Conservation (phyloP, 2,113 vertebrate species). For the Elephas maximus region DNA sequence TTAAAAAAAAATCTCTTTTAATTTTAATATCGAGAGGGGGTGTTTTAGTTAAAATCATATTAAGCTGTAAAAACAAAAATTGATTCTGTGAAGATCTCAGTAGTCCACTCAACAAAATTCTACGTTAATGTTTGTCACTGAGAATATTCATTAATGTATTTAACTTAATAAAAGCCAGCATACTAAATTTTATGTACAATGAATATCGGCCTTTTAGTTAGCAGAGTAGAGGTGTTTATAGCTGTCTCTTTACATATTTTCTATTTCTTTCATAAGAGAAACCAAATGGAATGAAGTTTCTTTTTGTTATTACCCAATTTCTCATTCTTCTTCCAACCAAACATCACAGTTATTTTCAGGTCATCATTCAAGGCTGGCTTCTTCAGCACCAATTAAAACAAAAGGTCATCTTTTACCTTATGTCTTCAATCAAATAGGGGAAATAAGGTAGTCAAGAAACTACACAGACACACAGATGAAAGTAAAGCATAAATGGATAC, state of each 20-base stretch:
- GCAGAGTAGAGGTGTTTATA: slow-evolving; percentile 49
- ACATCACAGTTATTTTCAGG: not conserved
- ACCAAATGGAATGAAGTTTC: not conserved
- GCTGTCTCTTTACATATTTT: slow-evolving; percentile 38
- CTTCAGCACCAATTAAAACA: slow-evolving; percentile 32
- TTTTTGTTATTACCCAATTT: slow-evolving; percentile 28
- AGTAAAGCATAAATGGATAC: not conserved
- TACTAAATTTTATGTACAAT: slow-evolving; percentile 46
- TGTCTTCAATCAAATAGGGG: not conserved
- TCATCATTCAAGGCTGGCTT: slow-evolving; percentile 42
- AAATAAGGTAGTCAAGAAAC: slow-evolving; percentile 18
- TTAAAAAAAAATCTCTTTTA: slow-evolving; percentile 1
- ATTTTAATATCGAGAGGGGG: not conserved
- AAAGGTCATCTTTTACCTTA: not conserved
- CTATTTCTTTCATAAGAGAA: slow-evolving; percentile 65
- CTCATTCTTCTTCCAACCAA: not conserved
- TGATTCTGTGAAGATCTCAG: slow-evolving; percentile 64
- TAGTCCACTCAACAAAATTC: slow-evolving; percentile 46
- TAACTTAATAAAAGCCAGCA: slow-evolving; percentile 64
- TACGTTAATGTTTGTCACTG: slow-evolving; percentile 1
- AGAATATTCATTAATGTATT: slow-evolving; percentile 47
- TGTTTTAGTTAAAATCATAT: slow-evolving; percentile 64
- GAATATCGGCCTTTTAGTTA: slow-evolving; percentile 54
- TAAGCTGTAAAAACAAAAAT: slow-evolving; percentile 39
- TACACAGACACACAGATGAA: not conserved